These are phyloP conservation scores for Pissodes strobi DNA, from an alignment of 1,140 invertebrate genomes.

Conservation along the genomic window DNA sequence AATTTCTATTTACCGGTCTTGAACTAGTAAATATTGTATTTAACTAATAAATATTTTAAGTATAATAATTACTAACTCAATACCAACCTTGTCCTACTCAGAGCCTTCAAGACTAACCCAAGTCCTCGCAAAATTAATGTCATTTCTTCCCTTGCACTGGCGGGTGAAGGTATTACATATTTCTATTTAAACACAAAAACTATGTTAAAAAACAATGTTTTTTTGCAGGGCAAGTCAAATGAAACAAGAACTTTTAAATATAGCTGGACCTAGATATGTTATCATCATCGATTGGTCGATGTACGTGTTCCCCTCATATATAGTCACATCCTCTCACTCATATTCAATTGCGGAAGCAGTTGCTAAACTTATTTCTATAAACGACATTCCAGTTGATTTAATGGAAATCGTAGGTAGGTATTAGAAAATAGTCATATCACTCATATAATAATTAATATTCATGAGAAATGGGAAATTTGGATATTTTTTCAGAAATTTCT, in stretches of 20 bases:
- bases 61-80: too few species aligned
- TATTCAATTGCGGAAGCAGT: neutral
- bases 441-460: neutral
- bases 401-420: slow-evolving; percentile 1
- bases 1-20: too few species aligned
- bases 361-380: neutral
- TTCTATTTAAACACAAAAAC: too few species aligned
- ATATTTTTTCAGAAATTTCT: too few species aligned
- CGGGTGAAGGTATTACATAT: too few species aligned
- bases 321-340: neutral
- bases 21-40: too few species aligned
- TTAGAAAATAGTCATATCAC: neutral
- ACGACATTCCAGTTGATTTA: neutral
- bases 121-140: too few species aligned
- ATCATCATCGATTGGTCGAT: slow-evolving; percentile 8
- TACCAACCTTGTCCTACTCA: too few species aligned
- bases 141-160: too few species aligned
- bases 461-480: neutral
- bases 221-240: neutral
- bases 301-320: neutral
- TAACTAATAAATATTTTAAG: too few species aligned
- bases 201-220: too few species aligned
- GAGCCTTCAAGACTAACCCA: too few species aligned
- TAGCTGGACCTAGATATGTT: neutral
- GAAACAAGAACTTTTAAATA: neutral